Base-by-base conservation (phyloP, 1,140 invertebrate species). In the Heliconius himera region DNA sequence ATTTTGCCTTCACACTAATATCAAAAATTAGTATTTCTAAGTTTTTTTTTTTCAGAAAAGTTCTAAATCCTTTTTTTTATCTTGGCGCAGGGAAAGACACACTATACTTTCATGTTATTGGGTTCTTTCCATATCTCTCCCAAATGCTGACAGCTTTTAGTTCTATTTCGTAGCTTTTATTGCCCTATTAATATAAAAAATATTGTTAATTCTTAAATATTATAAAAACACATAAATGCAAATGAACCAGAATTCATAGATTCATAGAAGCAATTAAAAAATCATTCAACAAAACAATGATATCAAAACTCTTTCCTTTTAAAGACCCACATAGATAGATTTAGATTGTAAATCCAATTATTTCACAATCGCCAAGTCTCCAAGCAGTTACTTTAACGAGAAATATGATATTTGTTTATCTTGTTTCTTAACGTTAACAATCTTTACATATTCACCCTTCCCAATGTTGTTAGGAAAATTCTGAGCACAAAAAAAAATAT, bases 401-500 rank as follows among this genome's bases (percentile, higher is more conserved):
- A 66, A 66, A 66, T 66, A 66, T 66, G 60, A 66, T 26, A 66
- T 66, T 66, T 66, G 26, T 66, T 66, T 66, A 29, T 29, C 60
- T 66, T 66, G 60, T 66, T 66, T 66, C 60, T 66, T 66, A 66
- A 60, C 54, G 54, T 60, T 60, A 72, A 76, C 74, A 76, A 73
- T 77, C 60, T 81, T 78, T 51, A 71, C 51, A 76, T 73, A 74
- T 81, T 72, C 70, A 66, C 71, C 51, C 51, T 74, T 81, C 29
- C 11, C 33, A 46, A 73, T 72, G 60, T 66, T 66, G 60, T 66
- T 78, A 60, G 77, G 54, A 81, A 81, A 78, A 78, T 77, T 81
- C 73, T 78, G 49, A 70, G 77, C 71, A 81, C 60, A 77, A 76
- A 76, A 76, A 81, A 77, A 81, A 81, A 81, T 78, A 78, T 36